Base-by-base conservation (phyloP, 2,888 invertebrate species). In the Mesodorylaimus sp. region DNA sequence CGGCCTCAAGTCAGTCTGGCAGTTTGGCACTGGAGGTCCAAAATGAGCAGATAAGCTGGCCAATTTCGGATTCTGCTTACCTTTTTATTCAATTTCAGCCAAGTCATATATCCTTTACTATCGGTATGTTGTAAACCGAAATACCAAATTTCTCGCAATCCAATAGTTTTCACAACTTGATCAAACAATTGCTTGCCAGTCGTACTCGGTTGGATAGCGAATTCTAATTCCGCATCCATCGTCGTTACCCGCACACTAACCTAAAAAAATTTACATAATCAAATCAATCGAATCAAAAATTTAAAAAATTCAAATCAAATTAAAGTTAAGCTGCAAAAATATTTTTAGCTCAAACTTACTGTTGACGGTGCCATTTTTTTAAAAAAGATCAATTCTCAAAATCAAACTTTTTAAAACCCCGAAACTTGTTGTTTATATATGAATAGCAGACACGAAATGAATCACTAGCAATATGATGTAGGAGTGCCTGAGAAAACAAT, bases 221-320 rank as follows among this genome's bases (percentile, higher is more conserved):
- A 99, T 79, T 97, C 95, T 81, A 97, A 78, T 78, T 97, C 97
- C 73, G 97, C 95, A 77, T 99, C 97, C 93, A 97, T 95, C 70
- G 95, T 95, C 73, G 89, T 93, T 76, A 97, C 97, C 74, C 95
- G 84, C 70, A 97, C 95, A 79, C 95, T 95, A 79, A 95, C 85
- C 72, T 73, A 63, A 50, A 67, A 61, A 32, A 49, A 55, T 32
- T 32, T 32, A 32, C 16, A 13, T 32, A 32, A n/a, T n/a, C n/a
- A n/a, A n/a, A n/a, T n/a, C n/a, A n/a, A n/a, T n/a, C n/a, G n/a
- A n/a, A n/a, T n/a, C n/a, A n/a, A n/a, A n/a, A n/a, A n/a, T n/a
- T n/a, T n/a, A n/a, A n/a, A n/a, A n/a, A n/a, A n/a, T n/a, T n/a
- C n/a, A n/a, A n/a, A n/a, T n/a, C n/a, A n/a, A n/a, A n/a, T n/a